Evolutionary conservation across 92 coral and sea anemone genomes (phyloP).

Genomic region (Nematostella vectensis): DNA sequence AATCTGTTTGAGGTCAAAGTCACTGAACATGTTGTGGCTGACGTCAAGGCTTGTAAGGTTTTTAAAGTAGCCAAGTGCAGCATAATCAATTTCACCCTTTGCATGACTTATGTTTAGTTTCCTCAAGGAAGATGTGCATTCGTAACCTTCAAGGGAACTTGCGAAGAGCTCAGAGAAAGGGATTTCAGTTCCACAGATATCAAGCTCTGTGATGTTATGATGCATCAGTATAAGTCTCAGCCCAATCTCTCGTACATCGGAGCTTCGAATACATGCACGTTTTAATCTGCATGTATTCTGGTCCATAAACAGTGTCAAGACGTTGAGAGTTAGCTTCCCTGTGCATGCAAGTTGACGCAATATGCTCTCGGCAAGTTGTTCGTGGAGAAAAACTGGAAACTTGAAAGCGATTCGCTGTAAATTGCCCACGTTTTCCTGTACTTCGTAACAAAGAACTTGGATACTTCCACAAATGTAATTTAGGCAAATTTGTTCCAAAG

Average conservation of each 20-base stretch:
- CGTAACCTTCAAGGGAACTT: conserved; percentile 17
- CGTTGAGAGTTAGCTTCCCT: conserved; percentile 34
- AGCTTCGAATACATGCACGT: conserved; percentile 34
- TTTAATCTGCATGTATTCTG: conserved; percentile 43
- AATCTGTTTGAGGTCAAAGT: conserved; percentile 20
- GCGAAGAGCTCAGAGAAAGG: conserved; percentile 28
- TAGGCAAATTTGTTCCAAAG: conserved; percentile 47
- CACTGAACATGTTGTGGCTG: conserved; percentile 27
- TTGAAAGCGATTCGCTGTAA: conserved; percentile 33
- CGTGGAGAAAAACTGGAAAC: conserved; percentile 48
- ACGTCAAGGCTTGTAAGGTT: conserved; percentile 44
- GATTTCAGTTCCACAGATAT: conserved; percentile 32
- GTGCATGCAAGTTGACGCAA: conserved; percentile 30
- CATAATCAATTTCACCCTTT: conserved; percentile 9
- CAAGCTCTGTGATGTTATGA: conserved; percentile 47
- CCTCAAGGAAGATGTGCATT: conserved; percentile 25
- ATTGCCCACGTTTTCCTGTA: conserved; percentile 26
- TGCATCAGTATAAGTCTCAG: conserved; percentile 31
- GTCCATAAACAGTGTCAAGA: conserved; percentile 40
- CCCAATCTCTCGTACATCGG: conserved; percentile 23
- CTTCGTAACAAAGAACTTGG: conserved; percentile 45
- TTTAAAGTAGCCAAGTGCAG: conserved; percentile 27
- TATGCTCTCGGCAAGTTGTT: conserved; percentile 53
- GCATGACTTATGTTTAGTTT: conserved; percentile 42
- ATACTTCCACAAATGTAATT: conserved; percentile 35